Evolutionary conservation across 2,113 vertebrate species (phyloP).

Genomic region (Dicentrarchus labrax): DNA sequence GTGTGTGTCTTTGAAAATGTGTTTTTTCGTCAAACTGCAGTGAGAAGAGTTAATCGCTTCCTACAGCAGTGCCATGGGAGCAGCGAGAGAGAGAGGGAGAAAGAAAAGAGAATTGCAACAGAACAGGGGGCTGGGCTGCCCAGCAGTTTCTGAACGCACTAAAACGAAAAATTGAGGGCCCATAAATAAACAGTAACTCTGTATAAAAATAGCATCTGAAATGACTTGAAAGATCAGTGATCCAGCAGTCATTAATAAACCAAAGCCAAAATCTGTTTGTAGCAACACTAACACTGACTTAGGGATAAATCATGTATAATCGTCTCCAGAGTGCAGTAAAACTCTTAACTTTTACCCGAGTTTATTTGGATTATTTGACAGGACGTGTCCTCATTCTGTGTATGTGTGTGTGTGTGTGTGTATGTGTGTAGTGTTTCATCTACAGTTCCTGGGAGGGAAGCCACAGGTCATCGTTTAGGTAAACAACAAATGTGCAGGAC

Average conservation of each 20-base stretch:
- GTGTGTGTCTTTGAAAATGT: conserved; percentile 53
- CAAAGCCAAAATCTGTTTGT: conserved; percentile 68
- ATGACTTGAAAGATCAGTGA: conserved; percentile 70
- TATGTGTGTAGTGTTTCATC: conserved; percentile 36
- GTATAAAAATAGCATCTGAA: conserved; percentile 67
- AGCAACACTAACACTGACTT: conserved; percentile 51
- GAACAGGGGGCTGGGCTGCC: conserved; percentile 19
- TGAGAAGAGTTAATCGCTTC: conserved; percentile 69
- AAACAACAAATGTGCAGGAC: conserved; percentile 54
- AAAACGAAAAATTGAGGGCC: conserved; percentile 37
- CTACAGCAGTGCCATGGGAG: conserved; percentile 57
- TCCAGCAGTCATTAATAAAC: conserved; percentile 72
- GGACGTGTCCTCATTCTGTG: conserved; percentile 45
- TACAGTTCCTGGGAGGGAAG: conserved; percentile 30
- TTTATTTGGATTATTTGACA: conserved; percentile 64
- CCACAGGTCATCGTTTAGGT: conserved; percentile 53
- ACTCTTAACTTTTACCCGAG: conserved; percentile 59
- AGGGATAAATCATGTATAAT: conserved; percentile 66
- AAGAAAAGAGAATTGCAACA: conserved; percentile 42
- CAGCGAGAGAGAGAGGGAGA: conserved; percentile 23
- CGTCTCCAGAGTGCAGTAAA: conserved; percentile 56
- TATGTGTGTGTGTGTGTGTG: conserved; percentile 3
- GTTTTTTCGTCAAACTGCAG: conserved; percentile 47
- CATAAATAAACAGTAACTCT: conserved; percentile 66
- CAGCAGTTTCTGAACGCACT: conserved; percentile 28